Evolutionary conservation across 2,797 vertebrate species (phyloP).

Genomic region (Gambelia wislizenii): DNA sequence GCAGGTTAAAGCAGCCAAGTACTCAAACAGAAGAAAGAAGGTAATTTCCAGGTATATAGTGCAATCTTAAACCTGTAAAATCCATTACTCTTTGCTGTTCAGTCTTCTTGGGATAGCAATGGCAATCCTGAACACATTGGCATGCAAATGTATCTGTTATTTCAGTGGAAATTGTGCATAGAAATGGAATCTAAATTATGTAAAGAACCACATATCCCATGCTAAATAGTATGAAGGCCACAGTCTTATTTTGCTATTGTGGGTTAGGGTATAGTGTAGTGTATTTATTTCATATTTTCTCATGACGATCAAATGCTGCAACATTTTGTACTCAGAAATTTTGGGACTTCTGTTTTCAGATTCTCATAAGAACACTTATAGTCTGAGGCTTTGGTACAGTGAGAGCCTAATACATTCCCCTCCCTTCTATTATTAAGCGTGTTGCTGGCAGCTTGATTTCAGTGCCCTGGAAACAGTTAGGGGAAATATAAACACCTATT

Average conservation of each 20-base stretch:
- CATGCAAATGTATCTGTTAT: not conserved
- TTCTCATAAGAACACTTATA: not conserved
- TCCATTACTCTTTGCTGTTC: not conserved
- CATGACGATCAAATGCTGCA: not conserved
- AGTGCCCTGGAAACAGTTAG: slow-evolving; percentile 9
- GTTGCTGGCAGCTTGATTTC: not conserved
- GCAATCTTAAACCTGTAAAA: not conserved
- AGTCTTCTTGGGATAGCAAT: not conserved
- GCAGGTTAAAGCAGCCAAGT: not conserved
- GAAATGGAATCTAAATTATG: not conserved
- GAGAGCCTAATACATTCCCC: not conserved
- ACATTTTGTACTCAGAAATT: not conserved
- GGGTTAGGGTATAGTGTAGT: not conserved
- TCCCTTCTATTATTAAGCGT: not conserved
- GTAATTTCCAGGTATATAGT: not conserved
- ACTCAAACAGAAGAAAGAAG: not conserved
- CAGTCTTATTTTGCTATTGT: not conserved
- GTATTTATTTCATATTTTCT: not conserved
- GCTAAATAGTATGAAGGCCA: not conserved
- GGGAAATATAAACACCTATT: slow-evolving; percentile 27
- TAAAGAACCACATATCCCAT: not conserved
- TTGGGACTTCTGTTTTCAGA: not conserved
- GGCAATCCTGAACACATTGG: not conserved
- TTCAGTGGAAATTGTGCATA: not conserved
- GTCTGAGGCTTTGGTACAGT: not conserved